A percentile compares a stretch with the other conserved stretches of the same genome.
phyloP scores from a whole-genome alignment of 2,113 vertebrate genomes.

The Scopus umbretta region DNA sequence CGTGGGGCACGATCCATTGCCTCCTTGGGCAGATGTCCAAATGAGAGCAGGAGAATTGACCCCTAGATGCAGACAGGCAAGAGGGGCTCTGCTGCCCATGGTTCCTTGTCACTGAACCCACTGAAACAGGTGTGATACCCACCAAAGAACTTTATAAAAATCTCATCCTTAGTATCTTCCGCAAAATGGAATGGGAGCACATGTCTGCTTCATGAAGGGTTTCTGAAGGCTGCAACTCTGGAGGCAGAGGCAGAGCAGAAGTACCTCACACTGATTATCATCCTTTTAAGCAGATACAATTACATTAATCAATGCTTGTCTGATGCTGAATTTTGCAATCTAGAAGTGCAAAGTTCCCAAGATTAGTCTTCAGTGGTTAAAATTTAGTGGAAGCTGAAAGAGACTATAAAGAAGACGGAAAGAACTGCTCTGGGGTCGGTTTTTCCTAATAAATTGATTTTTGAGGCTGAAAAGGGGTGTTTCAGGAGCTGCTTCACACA shows the following conservation, averaged over 20 bases:
- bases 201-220: not conserved
- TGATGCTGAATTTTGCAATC: not conserved
- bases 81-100: not conserved
- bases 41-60: not conserved
- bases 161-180: not conserved
- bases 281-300: not conserved
- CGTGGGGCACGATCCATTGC: not conserved
- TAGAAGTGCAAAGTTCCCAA: not conserved
- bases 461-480: not conserved
- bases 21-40: not conserved
- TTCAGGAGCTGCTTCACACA: not conserved
- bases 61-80: not conserved
- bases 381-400: not conserved
- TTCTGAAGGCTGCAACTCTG: not conserved
- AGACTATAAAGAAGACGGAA: not conserved
- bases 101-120: not conserved
- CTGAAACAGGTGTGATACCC: not conserved
- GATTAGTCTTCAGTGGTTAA: not conserved
- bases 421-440: not conserved
- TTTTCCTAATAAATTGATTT: not conserved
- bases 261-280: not conserved
- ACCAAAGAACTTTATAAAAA: not conserved
- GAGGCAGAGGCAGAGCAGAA: not conserved
- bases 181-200: not conserved
- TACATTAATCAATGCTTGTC: not conserved